Evolutionary conservation across 2,888 invertebrate species (phyloP), one percentile per base, ranked within the genome.

Genomic region (Leucophenga montana): DNA sequence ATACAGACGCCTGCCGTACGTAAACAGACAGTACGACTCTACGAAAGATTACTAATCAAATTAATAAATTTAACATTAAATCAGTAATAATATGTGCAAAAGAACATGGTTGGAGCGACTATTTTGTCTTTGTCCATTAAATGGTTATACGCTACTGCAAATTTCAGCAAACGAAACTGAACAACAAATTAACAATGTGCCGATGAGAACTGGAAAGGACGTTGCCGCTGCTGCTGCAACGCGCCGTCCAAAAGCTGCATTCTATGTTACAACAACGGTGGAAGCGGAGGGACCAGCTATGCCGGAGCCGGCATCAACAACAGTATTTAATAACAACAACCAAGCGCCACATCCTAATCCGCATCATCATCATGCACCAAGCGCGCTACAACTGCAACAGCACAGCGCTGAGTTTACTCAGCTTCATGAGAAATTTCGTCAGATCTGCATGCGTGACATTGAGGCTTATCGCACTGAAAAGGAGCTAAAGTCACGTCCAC

Each of bases 371-470:
- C n/a, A 33, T 50, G 72, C 73, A 27, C 67, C 73, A 33, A 75
- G 70, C 70, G 75, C 77, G 8, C 39, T 5, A 39, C 39, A 39
- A 8, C 8, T 39, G 11, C 39, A 39, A 8, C 39, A 39, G 9
- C 39, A 39, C 11, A 59, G 68, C 66, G 75, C 75, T 8, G 75
- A 79, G 44, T 88, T 87, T 57, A 75, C 73, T 3, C 74, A 75
- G 16, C 67, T 75, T 13, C 88, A 89, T 62, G 87, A 89, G 68
- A 74, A 73, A 50, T 86, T 84, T 74, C 84, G 85, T 11, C 70
- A 77, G 44, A 69, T 83, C 54, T 80, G 88, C 31, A 82, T 88
- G 82, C 77, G 78, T 8, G 87, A 88, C 71, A 78, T 88, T 16
- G 72, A 76, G 9, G 82, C 78, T 11, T 84, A 87, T 73, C 83